Base-by-base conservation (phyloP, 2,113 vertebrate genomes). In the Myotis brandtii region DNA sequence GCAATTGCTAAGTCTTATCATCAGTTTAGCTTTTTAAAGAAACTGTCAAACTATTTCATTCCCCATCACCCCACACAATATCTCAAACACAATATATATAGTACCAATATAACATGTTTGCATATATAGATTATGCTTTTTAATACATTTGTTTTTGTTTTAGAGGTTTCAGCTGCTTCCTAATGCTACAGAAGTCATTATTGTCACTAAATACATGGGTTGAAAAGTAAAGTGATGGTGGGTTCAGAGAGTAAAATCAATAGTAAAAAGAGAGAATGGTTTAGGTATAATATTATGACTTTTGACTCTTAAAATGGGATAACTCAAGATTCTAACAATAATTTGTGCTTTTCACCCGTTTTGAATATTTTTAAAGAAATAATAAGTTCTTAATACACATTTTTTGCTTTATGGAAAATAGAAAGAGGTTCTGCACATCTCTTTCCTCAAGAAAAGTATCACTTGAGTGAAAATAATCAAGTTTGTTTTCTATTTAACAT, bases 311-410 rank as follows among this genome's bases (percentile, higher is more conserved):
- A 66, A 88, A 67, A 77, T 62, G 30, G 32, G 17, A 6, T n/a
- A 67, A 87, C 30, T 93, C 34, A 94, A 86, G 75, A 75, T 84
- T 62, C n/a, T 54, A 7, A 54, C 13, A 79, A 83, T 59, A 83
- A 69, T 23, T 66, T 13, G 8, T 37, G 48, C 69, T 56, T 32
- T 12, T 3, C 6, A 75, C 5, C 6, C 69, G 34, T 34, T 83
- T 81, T 43, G 14, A 88, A 34, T 66, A 70, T 52, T 20, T 92
- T 95, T 77, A 40, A 84, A 77, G 6, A 83, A 73, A 30, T 81
- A 0, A 0, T 86, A 34, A 30, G 81, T 89, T 89, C 27, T 48
- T 91, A 76, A 64, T 37, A 59, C 50, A 34, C 3, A 43, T 5
- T 2, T 14, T 59, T 66, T 56, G 9, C 2, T 70, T 27, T n/a